phyloP scores from a whole-genome alignment of 1,140 invertebrate species.

The Panagrolaimus sp. region DNA sequence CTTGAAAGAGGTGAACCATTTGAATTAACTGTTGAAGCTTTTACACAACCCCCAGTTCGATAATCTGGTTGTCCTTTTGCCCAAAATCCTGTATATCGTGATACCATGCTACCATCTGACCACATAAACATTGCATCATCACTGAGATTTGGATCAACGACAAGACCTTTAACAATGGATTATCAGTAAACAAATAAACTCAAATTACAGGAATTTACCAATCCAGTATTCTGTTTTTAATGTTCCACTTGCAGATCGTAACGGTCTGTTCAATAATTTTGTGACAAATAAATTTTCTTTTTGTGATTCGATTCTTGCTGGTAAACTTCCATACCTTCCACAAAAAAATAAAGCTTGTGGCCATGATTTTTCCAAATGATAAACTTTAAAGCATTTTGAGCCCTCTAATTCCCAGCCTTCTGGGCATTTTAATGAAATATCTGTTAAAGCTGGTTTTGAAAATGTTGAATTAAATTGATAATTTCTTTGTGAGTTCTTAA shows the following conservation, averaged over 20 bases:
- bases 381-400: conserved; percentile 44
- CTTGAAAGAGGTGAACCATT: conserved; percentile 15
- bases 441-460: conserved; percentile 27
- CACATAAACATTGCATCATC: conserved; percentile 63
- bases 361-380: conserved; percentile 52
- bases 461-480: background rate
- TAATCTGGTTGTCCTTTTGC: conserved; percentile 73
- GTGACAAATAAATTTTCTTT: conserved; percentile 50
- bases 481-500: conserved; percentile 7
- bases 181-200: background rate
- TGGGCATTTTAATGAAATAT: conserved; percentile 48
- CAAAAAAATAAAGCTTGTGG: conserved; percentile 55
- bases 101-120: conserved; percentile 79
- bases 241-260: conserved; percentile 27
- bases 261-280: conserved; percentile 41
- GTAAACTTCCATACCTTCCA: conserved; percentile 46
- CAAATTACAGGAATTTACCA: conserved; percentile 24
- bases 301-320: conserved; percentile 52
- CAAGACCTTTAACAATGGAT: conserved; percentile 29
- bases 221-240: conserved; percentile 45
- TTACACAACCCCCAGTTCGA: conserved; percentile 79
- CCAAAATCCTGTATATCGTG: conserved; percentile 74
- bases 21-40: conserved; percentile 54
- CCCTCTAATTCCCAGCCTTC: conserved; percentile 52
- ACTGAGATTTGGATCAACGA: conserved; percentile 29